phyloP scores from a whole-genome alignment of 2,888 invertebrate species.

The Bugula neritina region DNA sequence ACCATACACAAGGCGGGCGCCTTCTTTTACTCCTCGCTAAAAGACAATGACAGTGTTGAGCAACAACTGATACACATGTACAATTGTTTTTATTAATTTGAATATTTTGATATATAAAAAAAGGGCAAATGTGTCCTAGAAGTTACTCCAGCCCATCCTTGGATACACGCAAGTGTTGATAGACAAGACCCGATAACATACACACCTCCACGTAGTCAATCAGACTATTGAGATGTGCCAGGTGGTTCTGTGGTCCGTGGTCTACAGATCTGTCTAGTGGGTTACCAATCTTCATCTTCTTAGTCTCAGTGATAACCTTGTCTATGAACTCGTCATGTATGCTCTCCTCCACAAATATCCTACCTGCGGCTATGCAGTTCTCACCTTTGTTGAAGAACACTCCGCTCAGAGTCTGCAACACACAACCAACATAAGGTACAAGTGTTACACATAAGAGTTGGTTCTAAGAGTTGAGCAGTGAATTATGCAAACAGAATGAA shows the following conservation, averaged over 20 bases:
- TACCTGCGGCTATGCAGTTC: conserved; percentile 93
- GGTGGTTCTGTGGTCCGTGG: conserved; percentile 84
- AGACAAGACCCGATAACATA: no score
- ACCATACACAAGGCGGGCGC: conserved; percentile 77
- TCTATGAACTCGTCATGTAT: conserved; percentile 84
- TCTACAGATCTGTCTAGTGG: conserved; percentile 79
- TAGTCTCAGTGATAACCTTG: conserved; percentile 51
- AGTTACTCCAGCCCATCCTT: no score
- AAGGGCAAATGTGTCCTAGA: no score
- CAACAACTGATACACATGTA: no score
- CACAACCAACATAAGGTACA: no score
- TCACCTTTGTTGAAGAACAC: conserved; percentile 99
- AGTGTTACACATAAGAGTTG: no score
- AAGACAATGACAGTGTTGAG: no score
- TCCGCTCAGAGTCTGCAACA: conserved; percentile 73
- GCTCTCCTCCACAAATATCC: conserved; percentile 81
- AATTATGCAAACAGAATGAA: no score
- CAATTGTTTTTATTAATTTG: no score
- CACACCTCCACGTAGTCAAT: conserved; percentile 61
- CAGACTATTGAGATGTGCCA: conserved; percentile 82
- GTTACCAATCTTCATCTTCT: conserved; percentile 66
- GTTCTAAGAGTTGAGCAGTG: no score
- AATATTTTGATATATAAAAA: no score
- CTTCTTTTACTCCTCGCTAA: conserved; percentile 68
- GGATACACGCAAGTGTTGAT: no score